A percentile compares a stretch with the other conserved stretches of the same genome.
phyloP scores from a whole-genome alignment of 1,140 invertebrate species.

The Orchesella cincta region DNA sequence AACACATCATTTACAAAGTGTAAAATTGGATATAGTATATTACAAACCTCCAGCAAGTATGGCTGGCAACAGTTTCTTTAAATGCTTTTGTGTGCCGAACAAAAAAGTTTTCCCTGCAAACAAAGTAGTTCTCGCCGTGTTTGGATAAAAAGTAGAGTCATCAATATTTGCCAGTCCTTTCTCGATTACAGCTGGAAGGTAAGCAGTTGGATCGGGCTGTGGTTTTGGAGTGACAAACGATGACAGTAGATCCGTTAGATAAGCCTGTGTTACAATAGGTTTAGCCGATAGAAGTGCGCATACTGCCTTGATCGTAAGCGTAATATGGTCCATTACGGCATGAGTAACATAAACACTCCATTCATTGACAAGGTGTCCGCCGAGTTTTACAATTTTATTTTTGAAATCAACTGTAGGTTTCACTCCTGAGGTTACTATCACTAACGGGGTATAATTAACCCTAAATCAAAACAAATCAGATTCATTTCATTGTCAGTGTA shows the following conservation, averaged over 20 bases:
- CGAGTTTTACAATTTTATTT: slow-evolving; percentile 52
- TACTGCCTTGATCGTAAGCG: slow-evolving; percentile 65
- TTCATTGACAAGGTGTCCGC: slow-evolving; percentile 56
- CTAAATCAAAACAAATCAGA: slow-evolving; percentile 52
- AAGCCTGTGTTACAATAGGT: slow-evolving; percentile 65
- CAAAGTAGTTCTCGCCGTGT: slow-evolving; percentile 59
- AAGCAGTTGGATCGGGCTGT: slow-evolving; percentile 61
- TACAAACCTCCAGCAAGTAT: slow-evolving; percentile 37
- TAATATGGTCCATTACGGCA: slow-evolving; percentile 68
- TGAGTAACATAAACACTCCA: slow-evolving; percentile 61
- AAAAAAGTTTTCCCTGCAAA: slow-evolving; percentile 65
- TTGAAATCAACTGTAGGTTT: slow-evolving; percentile 52
- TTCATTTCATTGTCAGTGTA: too few species aligned
- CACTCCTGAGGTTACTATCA: slow-evolving; percentile 49
- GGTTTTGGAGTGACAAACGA: slow-evolving; percentile 55
- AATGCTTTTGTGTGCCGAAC: slow-evolving; percentile 64
- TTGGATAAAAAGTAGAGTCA: slow-evolving; percentile 61
- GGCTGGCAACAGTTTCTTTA: slow-evolving; percentile 54
- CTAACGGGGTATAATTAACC: slow-evolving; percentile 54
- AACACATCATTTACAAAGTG: too few species aligned
- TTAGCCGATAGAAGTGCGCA: slow-evolving; percentile 66
- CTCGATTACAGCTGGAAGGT: slow-evolving; percentile 62
- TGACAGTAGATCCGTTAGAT: slow-evolving; percentile 62
- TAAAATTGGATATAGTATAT: background rate
- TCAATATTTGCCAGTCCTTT: slow-evolving; percentile 44